Evolutionary conservation across 1,140 invertebrate species (phyloP).

Genomic region (Drosophila leontia): DNA sequence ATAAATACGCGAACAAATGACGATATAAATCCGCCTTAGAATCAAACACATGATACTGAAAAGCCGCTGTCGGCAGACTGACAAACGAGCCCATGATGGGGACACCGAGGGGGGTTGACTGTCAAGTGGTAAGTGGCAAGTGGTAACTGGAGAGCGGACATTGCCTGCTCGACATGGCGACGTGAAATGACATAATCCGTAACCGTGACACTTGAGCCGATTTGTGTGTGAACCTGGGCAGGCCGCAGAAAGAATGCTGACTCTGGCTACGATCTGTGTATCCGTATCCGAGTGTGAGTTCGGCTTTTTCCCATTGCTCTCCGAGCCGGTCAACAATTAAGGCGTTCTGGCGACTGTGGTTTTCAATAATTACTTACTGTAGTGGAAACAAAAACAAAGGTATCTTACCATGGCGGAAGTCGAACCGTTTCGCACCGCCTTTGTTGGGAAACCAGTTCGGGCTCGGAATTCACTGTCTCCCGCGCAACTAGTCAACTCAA

Average conservation of each 20-base stretch:
- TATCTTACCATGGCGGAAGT: slow-evolving; percentile 70
- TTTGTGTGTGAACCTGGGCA: slow-evolving; percentile 54
- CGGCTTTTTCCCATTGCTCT: slow-evolving; percentile 20
- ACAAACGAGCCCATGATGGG: slow-evolving; percentile 1
- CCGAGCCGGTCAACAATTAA: slow-evolving; percentile 29
- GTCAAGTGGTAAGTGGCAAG: slow-evolving; percentile 4
- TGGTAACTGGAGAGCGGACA: slow-evolving; percentile 30
- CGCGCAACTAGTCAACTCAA: slow-evolving; percentile 65
- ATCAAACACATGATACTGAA: slow-evolving; percentile 59
- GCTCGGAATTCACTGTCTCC: slow-evolving; percentile 58
- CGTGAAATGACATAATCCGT: slow-evolving; percentile 68
- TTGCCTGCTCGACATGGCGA: slow-evolving; percentile 34
- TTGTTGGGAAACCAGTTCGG: slow-evolving; percentile 70
- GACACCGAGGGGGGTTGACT: not conserved
- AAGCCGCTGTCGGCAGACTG: slow-evolving; percentile 44
- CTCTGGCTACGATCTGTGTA: slow-evolving; percentile 1
- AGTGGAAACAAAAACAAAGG: slow-evolving; percentile 37
- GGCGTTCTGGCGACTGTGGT: slow-evolving; percentile 41
- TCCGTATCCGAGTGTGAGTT: slow-evolving; percentile 7
- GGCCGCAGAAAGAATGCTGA: slow-evolving; percentile 45
- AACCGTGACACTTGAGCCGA: slow-evolving; percentile 73
- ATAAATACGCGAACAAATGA: slow-evolving; percentile 31
- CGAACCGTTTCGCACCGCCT: slow-evolving; percentile 27
- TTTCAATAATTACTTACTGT: slow-evolving; percentile 43
- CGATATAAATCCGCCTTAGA: slow-evolving; percentile 62